These are phyloP conservation scores for Lepidurus packardi DNA, from an alignment of 1,140 invertebrate genomes.

Conservation along the genomic window DNA sequence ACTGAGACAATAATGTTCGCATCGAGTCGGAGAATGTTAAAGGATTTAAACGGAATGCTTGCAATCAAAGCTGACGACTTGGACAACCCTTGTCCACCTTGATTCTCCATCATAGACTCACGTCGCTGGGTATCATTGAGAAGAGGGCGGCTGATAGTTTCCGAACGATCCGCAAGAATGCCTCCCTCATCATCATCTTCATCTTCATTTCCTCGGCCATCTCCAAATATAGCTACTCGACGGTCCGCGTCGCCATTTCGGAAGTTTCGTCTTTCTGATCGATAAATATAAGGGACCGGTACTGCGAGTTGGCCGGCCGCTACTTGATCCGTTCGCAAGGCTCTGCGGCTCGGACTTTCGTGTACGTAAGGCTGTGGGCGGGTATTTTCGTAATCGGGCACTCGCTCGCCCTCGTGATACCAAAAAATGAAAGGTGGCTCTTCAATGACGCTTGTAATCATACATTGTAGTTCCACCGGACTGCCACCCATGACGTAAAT, in stretches of 20 bases:
- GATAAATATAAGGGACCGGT: constrained; percentile 21
- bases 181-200: not conserved
- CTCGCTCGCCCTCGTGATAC: constrained; percentile 27
- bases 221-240: not conserved
- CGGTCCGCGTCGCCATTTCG: not conserved
- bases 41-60: constrained; percentile 24
- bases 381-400: constrained; percentile 23
- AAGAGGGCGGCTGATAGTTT: not conserved
- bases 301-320: not conserved
- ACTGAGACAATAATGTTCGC: constrained; percentile 29
- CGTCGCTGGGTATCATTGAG: not conserved
- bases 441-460: constrained; percentile 29
- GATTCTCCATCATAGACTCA: not conserved
- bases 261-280: not conserved
- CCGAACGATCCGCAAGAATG: not conserved
- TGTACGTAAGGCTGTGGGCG: constrained; percentile 1
- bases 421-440: constrained; percentile 35
- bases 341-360: not conserved
- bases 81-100: not conserved
- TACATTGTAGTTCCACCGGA: constrained; percentile 30
- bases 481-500: constrained; percentile 33
- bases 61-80: not conserved
- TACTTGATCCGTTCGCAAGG: not conserved
- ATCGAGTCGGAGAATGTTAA: constrained; percentile 24
- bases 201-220: constrained; percentile 23